Conservation (phyloP, 2,797 vertebrate genomes). For the Danio tinwini region DNA sequence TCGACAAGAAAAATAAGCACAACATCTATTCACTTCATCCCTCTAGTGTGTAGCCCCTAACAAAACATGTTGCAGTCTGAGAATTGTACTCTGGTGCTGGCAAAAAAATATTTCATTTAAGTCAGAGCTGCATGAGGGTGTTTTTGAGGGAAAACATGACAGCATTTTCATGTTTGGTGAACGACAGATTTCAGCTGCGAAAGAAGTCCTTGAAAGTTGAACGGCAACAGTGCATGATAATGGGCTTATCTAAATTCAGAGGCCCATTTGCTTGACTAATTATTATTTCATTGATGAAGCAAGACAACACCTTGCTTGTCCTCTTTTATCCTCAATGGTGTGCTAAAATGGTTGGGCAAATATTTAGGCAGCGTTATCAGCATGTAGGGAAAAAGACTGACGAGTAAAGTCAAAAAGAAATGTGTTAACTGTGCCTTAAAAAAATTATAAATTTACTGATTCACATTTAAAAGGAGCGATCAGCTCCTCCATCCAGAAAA, state of each 20-base stretch:
- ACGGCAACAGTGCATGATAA: slow-evolving; percentile 39
- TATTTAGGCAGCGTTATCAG: slow-evolving; percentile 42
- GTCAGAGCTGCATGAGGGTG: slow-evolving; percentile 13
- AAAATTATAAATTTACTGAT: slow-evolving; percentile 81
- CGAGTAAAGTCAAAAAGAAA: slow-evolving; percentile 66
- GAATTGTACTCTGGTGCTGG: slow-evolving; percentile 16
- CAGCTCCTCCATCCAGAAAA: slow-evolving; percentile 77
- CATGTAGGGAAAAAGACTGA: slow-evolving; percentile 59
- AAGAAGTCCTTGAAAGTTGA: slow-evolving; percentile 38
- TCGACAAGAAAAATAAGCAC: slow-evolving; percentile 21
- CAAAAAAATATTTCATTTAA: slow-evolving; percentile 35
- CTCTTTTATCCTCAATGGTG: neutral
- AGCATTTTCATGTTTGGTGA: slow-evolving; percentile 29
- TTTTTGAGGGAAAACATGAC: slow-evolving; percentile 26
- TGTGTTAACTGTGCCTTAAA: slow-evolving; percentile 72
- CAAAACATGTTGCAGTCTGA: slow-evolving; percentile 23
- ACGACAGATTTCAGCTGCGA: slow-evolving; percentile 11
- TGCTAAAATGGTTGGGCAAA: slow-evolving; percentile 27
- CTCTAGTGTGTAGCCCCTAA: slow-evolving; percentile 17
- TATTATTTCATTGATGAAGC: slow-evolving; percentile 46
- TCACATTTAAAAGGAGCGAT: slow-evolving; percentile 78
- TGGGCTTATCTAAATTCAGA: slow-evolving; percentile 53
- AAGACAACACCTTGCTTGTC: slow-evolving; percentile 26
- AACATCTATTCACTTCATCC: slow-evolving; percentile 14
- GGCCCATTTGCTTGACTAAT: slow-evolving; percentile 39